Evolutionary conservation across 2,797 vertebrate species (phyloP).

Genomic region (Ispidina picta): DNA sequence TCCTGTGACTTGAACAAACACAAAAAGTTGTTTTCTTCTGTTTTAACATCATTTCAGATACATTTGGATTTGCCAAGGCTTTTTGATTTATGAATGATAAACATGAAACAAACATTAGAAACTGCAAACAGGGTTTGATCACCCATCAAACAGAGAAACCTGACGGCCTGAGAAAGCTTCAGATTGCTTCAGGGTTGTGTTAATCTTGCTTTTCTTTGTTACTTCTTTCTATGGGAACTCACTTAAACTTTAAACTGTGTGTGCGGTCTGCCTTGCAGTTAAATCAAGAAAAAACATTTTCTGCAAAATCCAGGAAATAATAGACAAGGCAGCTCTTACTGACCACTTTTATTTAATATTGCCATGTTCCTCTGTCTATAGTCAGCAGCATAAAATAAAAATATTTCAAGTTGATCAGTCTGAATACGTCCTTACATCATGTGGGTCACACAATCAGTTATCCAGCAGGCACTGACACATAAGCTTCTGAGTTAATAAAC

Average conservation of each 20-base stretch:
- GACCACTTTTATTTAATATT: neutral
- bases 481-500: neutral
- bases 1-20: neutral
- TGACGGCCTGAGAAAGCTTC: neutral
- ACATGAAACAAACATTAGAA: neutral
- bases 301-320: neutral
- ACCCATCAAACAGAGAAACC: neutral
- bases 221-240: neutral
- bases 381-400: neutral
- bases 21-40: neutral
- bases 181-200: neutral
- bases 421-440: accelerated
- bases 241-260: neutral
- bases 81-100: neutral
- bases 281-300: neutral
- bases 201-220: neutral
- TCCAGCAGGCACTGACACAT: neutral
- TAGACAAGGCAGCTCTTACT: neutral
- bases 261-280: neutral
- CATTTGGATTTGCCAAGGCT: neutral
- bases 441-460: neutral
- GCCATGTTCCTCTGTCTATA: neutral
- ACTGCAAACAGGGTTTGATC: neutral
- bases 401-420: neutral
- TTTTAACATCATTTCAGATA: neutral